A percentile compares a stretch with the other conserved stretches of the same genome.
phyloP scores from a whole-genome alignment of 2,888 invertebrate species.

The Heliconius ismenius region DNA sequence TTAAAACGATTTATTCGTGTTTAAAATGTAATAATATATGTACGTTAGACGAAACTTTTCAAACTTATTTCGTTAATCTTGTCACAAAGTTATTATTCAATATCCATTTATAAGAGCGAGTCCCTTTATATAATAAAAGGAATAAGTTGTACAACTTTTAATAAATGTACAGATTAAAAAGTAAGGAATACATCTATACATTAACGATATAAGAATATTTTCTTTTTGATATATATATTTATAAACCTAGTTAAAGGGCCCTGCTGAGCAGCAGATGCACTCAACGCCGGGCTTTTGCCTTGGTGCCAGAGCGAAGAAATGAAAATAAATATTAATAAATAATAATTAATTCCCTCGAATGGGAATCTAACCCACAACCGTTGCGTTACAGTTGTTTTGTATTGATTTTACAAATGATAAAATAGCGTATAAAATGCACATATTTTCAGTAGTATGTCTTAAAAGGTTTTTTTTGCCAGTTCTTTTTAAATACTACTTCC shows the following conservation, averaged over 20 bases:
- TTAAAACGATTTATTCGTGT: too few relatives aligned
- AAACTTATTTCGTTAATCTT: constrained; percentile 20
- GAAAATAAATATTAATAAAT: too few relatives aligned
- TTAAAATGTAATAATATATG: not conserved
- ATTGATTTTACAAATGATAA: too few relatives aligned
- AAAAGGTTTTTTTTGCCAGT: not conserved
- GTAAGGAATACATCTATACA: not conserved
- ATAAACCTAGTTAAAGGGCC: too few relatives aligned
- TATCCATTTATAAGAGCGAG: constrained; percentile 9
- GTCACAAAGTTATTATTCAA: constrained; percentile 17
- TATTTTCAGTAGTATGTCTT: too few relatives aligned
- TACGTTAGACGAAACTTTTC: not conserved
- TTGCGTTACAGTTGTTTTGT: too few relatives aligned
- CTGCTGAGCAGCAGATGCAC: too few relatives aligned
- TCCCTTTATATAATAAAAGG: constrained; percentile 3
- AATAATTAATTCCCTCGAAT: too few relatives aligned
- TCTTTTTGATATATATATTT: not conserved
- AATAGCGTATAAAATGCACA: too few relatives aligned
- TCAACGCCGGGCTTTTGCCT: too few relatives aligned
- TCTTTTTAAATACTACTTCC: not conserved
- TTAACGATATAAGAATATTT: not conserved
- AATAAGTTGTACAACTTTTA: constrained; percentile 6
- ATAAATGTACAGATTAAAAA: constrained; percentile 4
- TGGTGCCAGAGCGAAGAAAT: too few relatives aligned
- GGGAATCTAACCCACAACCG: too few relatives aligned